Evolutionary conservation across 2,113 vertebrate genomes (phyloP), one percentile per base, ranked within the genome.

Genomic region (Nestor notabilis): DNA sequence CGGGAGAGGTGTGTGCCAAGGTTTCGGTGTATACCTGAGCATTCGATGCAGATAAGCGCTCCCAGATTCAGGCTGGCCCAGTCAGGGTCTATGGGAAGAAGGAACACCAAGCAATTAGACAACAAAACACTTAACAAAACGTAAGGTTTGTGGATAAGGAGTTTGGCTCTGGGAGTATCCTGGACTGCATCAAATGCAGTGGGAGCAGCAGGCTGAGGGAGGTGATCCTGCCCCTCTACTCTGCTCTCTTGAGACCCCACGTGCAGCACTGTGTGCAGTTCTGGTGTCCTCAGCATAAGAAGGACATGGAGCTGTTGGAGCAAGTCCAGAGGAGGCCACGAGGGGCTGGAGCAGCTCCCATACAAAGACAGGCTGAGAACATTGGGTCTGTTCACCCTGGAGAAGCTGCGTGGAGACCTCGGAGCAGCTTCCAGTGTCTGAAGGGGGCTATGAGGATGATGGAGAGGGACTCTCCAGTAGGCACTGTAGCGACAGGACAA

Each of bases 61-160:
- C 99, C 99, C 52, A 99, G 98, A 98, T 99, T 99, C 95, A 99
- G 97, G 77, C 99, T 99, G 75, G 99, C 99, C 99, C 99, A 99
- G 98, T 99, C 99, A 0, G 99, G 99, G 86, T 99, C 99, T 99
- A 93, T 0, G 2, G 93, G 52, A 46, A 46, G 72, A 93, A 95
- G 16, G 28, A 28, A 89, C 14, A 68, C 53, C 53, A 61, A 2
- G 35, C 7, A 35, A 24, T 74, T 2, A n/a, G 44, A 31, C 11
- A 33, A 47, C 0, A 1, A 6, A 37, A 77, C 17, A 6, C 8
- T 5, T 19, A 12, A 7, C 7, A 60, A 19, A 27, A 11, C 28
- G 2, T 43, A 21, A 35, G 43, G 47, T 16, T 5, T 25, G 28
- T 33, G 17, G 4, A 1, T 1, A 25, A 44, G 41, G 29, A 13